phyloP scores from a whole-genome alignment of 2,888 invertebrate species.

The Apotomis capreana region DNA sequence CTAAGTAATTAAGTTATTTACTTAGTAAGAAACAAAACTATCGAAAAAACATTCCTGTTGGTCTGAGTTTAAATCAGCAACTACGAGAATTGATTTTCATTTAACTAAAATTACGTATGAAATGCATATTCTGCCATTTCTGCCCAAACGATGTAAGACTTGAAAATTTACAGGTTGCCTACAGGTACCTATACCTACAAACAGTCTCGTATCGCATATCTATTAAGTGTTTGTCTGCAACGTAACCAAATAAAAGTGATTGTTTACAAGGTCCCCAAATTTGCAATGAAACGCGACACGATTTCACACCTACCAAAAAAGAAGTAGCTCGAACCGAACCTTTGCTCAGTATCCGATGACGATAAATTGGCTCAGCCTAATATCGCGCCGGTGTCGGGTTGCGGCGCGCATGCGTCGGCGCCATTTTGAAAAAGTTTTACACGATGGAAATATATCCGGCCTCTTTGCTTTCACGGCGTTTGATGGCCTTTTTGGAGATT shows the following conservation, averaged over 20 bases:
- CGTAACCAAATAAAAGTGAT: conserved; percentile 14
- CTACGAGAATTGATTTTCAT: too few relatives aligned
- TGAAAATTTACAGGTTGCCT: too few relatives aligned
- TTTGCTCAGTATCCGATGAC: conserved; percentile 34
- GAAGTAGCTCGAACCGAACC: conserved; percentile 16
- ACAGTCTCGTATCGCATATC: too few relatives aligned
- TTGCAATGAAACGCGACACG: conserved; percentile 48
- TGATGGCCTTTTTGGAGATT: conserved; percentile 23
- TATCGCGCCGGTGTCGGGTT: conserved; percentile 44
- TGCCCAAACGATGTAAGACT: too few relatives aligned
- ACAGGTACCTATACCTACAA: too few relatives aligned
- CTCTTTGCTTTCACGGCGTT: conserved; percentile 33
- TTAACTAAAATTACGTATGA: too few relatives aligned
- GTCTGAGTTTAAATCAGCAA: too few relatives aligned
- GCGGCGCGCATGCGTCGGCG: conserved; percentile 46
- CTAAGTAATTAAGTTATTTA: too few relatives aligned
- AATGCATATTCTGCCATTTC: too few relatives aligned
- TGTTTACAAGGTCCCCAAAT: conserved; percentile 40
- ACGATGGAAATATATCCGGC: conserved; percentile 39
- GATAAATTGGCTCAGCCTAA: conserved; percentile 36
- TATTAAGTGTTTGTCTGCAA: neutral
- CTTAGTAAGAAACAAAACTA: too few relatives aligned
- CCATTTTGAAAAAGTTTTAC: conserved; percentile 50
- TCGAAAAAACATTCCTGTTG: too few relatives aligned
- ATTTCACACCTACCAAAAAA: conserved; percentile 35